These are phyloP conservation scores for Zelostemma sp. DNA, from an alignment of 1,140 invertebrate species.

Conservation along the genomic window DNA sequence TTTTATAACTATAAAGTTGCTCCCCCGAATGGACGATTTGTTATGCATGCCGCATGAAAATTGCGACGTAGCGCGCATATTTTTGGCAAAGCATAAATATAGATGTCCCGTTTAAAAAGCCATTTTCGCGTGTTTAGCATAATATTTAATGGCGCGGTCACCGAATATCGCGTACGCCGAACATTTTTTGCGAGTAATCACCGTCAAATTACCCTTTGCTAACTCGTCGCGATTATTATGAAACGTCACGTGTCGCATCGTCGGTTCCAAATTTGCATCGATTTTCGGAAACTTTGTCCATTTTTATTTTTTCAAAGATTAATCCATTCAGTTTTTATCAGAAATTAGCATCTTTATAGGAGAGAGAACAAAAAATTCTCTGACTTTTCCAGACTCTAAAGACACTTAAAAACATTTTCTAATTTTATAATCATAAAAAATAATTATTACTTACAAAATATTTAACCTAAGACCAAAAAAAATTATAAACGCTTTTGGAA, in stretches of 20 bases:
- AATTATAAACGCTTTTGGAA: no score
- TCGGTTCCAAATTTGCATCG: conserved; percentile 45
- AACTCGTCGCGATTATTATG: not conserved
- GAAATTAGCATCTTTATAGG: no score
- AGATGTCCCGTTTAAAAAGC: conserved; percentile 68
- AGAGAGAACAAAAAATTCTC: no score
- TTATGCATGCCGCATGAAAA: conserved; percentile 67
- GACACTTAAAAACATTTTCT: no score
- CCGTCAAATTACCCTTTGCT: not conserved
- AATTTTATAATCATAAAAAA: no score
- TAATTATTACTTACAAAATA: no score
- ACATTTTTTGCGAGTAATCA: not conserved
- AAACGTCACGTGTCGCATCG: not conserved
- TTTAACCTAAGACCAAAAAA: no score
- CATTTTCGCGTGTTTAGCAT: conserved; percentile 69
- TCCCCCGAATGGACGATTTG: conserved; percentile 14
- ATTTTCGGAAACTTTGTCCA: conserved; percentile 41
- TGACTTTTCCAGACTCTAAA: no score
- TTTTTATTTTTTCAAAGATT: no score
- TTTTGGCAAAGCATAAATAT: conserved; percentile 60
- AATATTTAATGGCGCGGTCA: conserved; percentile 56
- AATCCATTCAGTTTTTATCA: no score
- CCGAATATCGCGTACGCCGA: conserved; percentile 32
- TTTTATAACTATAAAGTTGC: conserved; percentile 56
- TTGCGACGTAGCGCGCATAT: conserved; percentile 53